Evolutionary conservation across 2,888 invertebrate species (phyloP), one percentile per base, ranked within the genome.

Genomic region (Pollenia labialis): DNA sequence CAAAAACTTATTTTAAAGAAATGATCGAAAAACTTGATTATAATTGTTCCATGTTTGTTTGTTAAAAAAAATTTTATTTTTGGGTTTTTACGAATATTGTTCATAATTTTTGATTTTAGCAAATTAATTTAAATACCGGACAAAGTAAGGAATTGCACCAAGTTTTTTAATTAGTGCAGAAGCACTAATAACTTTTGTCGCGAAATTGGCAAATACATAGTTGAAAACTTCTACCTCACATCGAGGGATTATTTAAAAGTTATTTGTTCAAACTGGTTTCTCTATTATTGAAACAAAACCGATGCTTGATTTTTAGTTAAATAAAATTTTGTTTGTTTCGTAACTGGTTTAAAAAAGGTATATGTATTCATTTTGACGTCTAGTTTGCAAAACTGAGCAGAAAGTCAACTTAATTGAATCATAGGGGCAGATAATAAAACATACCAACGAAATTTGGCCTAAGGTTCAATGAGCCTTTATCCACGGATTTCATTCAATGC

Each of bases 151-250:
- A 72, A 54, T 75, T 64, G 40, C 66, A 42, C 64, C n/a, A 75
- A 52, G 60, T 68, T 81, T 72, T 32, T 81, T 84, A 87, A 84
- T 87, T 84, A 87, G 87, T 81, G 84, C 83, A 81, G 81, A 56
- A 84, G 81, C 77, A 81, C 81, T 87, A 87, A 87, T 68, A 81
- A 62, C 62, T 62, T 56, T 68, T 74, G 81, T 80, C 76, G 72
- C 80, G 32, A 83, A 83, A 83, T 72, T 80, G 58, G 66, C 40
- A 71, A 86, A 72, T n/a, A n/a, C n/a, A n/a, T 72, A 42, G 60
- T 58, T 58, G 32, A 84, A 12, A 74, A 62, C 18, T 46, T 32
- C 44, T 71, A 71, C 60, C 32, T 72, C 80, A 44, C 72, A 54
- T 44, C 52, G 23, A 56, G 48, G 44, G 12, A 11, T 46, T 81